Evolutionary conservation across 1,140 invertebrate genomes (phyloP), one percentile per base, ranked within the genome.

Genomic region (Branchinecta lynchi): DNA sequence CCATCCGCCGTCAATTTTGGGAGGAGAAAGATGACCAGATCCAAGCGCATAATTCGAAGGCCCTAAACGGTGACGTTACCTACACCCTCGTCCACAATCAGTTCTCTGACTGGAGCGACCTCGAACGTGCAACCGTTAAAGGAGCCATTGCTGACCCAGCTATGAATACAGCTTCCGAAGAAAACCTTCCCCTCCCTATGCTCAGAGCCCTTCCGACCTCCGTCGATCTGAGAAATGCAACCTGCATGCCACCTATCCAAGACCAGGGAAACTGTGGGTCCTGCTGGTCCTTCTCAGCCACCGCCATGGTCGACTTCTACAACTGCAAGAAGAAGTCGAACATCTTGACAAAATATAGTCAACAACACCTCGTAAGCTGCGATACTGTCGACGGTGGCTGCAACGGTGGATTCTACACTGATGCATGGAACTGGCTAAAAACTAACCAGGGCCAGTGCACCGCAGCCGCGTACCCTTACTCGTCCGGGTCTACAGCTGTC

Each of bases 341-440:
- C 8, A 68, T 70, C 5, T 68, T 76, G 9, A 68, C 73, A 10
- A 68, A 69, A 43, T 21, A 7, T 12, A 69, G 84, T 45, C 83
- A 85, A 66, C 85, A 86, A 73, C 83, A 86, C 66, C 74, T 86
- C 0, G 77, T 86, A 0, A 85, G 86, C 74, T 86, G 85, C 67
- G 81, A 82, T 15, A 46, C 44, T 10, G 15, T 65, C 70, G 86
- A 87, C 74, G 71, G 77, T n/a, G 89, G 88, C 6, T 90, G 89
- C 75, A 76, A 81, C 60, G 88, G 88, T 66, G 88, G 87, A 8
- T 77, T 82, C 12, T 66, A 66, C 20, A 66, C 60, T 7, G 8
- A 17, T 3, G 51, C 51, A 15, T 60, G 51, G 51, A 6, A 20
- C 12, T 60, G 51, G 51, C 12, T 60, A 12, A 60, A 12, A 12